phyloP scores from a whole-genome alignment of 2,113 vertebrate species.

The Neogobius melanostomus region DNA sequence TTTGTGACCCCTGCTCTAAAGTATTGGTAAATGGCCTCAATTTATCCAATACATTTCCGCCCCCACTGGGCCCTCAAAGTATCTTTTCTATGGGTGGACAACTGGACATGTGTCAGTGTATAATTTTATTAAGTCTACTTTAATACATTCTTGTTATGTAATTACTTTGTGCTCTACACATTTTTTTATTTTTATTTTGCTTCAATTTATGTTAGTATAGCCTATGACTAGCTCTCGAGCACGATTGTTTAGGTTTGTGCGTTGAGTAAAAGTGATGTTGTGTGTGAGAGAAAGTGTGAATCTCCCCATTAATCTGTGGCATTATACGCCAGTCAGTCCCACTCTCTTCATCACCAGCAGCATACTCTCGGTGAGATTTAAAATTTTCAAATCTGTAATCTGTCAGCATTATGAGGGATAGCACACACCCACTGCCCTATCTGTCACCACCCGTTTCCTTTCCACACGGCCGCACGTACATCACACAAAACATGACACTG shows the following conservation, averaged over 20 bases:
- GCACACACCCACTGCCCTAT: constrained; percentile 60
- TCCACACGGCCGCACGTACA: constrained; percentile 56
- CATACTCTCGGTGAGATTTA: constrained; percentile 69
- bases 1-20: too few species aligned
- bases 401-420: constrained; percentile 74
- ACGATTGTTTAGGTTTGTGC: constrained; percentile 12
- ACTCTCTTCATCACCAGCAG: constrained; percentile 66
- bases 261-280: background rate
- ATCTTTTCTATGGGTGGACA: too few species aligned
- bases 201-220: too few species aligned
- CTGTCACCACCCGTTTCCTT: constrained; percentile 62
- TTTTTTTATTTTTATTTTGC: too few species aligned
- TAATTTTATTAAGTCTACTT: too few species aligned
- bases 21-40: too few species aligned
- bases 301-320: constrained; percentile 70
- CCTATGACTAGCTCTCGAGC: background rate
- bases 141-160: too few species aligned
- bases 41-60: too few species aligned
- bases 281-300: constrained; percentile 16
- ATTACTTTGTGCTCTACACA: too few species aligned
- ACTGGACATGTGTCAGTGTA: too few species aligned
- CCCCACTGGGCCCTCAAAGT: too few species aligned
- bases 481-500: constrained; percentile 59
- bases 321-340: constrained; percentile 68
- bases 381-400: constrained; percentile 82